Conservation (phyloP, 1,140 invertebrate genomes). For the Zaprionus kolodkinae region DNA sequence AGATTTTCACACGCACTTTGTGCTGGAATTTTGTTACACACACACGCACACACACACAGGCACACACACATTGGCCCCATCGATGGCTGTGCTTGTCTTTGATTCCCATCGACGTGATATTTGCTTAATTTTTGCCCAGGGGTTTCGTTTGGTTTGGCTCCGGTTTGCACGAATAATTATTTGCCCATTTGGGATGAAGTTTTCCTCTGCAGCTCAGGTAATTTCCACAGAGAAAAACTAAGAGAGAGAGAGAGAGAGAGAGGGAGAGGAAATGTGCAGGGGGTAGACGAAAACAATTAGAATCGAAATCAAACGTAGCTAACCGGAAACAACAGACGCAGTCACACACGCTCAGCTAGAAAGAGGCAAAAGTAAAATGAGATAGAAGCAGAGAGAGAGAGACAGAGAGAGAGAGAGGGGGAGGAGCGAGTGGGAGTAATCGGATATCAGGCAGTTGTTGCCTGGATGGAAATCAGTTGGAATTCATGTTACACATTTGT, state of each 20-base stretch:
- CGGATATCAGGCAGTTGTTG: constrained; percentile 69
- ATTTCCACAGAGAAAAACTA: constrained; percentile 48
- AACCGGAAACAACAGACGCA: constrained; percentile 63
- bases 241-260: constrained; percentile 37
- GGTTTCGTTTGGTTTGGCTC: constrained; percentile 21
- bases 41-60: background rate
- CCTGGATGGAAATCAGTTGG: constrained; percentile 37
- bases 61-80: background rate
- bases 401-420: background rate
- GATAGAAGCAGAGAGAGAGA: background rate
- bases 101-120: constrained; percentile 70
- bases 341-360: constrained; percentile 1
- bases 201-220: constrained; percentile 54
- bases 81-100: constrained; percentile 27
- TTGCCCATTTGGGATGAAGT: constrained; percentile 73
- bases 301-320: constrained; percentile 73
- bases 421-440: constrained; percentile 6
- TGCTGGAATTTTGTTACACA: constrained; percentile 49
- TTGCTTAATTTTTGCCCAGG: constrained; percentile 71
- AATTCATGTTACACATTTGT: constrained; percentile 41
- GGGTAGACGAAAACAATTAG: constrained; percentile 69
- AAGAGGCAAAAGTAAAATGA: no score
- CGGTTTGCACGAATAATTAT: constrained; percentile 75
- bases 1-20: constrained; percentile 65
- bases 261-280: background rate